Evolutionary conservation across 92 coral and sea anemone species (phyloP).

Genomic region (Palythoa grandiflora): DNA sequence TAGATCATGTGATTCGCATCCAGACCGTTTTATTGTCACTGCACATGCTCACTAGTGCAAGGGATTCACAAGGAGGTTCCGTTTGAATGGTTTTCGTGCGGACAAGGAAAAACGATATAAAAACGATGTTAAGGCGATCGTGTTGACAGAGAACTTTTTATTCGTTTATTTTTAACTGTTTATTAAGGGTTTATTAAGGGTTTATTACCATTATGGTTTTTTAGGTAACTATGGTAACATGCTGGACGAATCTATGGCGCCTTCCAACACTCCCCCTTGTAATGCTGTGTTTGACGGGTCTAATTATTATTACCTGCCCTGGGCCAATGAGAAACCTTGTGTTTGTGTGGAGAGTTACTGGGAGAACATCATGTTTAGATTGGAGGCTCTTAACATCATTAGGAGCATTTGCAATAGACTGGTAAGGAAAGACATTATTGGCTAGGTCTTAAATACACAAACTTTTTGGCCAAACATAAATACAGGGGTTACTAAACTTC

Average conservation of each 20-base stretch:
- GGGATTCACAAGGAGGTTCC: too few relatives aligned
- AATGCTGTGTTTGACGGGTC: conserved; percentile 95
- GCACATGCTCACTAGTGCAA: too few relatives aligned
- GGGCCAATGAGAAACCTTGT: conserved; percentile 93
- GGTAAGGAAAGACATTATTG: conserved; percentile 59
- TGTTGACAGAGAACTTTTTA: too few relatives aligned
- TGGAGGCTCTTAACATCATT: conserved; percentile 82
- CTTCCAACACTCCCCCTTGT: conserved; percentile 94
- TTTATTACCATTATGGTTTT: neutral
- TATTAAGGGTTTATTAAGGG: too few relatives aligned
- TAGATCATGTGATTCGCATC: too few relatives aligned
- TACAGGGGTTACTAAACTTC: too few relatives aligned
- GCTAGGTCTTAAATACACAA: neutral
- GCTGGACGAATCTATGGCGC: conserved; percentile 95
- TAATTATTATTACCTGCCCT: conserved; percentile 87
- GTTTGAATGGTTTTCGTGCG: too few relatives aligned
- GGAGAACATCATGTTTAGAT: conserved; percentile 95
- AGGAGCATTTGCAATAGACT: conserved; percentile 70
- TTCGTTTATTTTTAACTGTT: too few relatives aligned
- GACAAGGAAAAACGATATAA: too few relatives aligned
- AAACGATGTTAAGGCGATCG: too few relatives aligned
- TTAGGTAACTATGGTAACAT: conserved; percentile 97
- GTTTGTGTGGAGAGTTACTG: conserved; percentile 96
- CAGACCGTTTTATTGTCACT: too few relatives aligned
- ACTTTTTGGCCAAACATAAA: too few relatives aligned